Conservation (phyloP, 2,113 vertebrate species). For the Amazona guildingii region DNA sequence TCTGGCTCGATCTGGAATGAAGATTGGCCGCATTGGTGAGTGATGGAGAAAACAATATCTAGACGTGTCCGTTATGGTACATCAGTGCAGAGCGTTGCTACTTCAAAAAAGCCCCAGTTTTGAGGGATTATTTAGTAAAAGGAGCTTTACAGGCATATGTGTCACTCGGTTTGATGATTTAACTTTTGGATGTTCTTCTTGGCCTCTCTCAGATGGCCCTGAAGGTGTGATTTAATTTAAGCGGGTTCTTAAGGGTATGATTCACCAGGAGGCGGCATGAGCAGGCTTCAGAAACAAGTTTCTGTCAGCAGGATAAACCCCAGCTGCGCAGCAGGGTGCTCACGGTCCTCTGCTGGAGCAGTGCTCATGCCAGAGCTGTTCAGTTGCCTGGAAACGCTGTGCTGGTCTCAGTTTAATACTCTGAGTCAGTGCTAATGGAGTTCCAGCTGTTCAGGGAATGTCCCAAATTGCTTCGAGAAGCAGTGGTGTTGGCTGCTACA, state of each 20-base stretch:
- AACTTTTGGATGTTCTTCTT: not conserved
- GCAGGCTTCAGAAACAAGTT: not conserved
- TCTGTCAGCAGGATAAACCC: not conserved
- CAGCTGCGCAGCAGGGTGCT: not conserved
- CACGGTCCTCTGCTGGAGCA: not conserved
- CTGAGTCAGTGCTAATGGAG: not conserved
- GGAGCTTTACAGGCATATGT: not conserved
- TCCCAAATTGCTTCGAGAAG: not conserved
- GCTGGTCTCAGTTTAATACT: rapidly evolving
- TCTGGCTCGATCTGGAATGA: constrained; percentile 97
- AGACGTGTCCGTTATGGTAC: rapidly evolving
- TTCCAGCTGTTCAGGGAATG: not conserved
- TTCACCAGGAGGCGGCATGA: not conserved
- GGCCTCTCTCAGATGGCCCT: rapidly evolving
- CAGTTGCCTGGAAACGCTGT: not conserved
- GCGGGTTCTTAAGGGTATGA: rapidly evolving
- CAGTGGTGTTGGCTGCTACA: not conserved
- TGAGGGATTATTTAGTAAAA: not conserved
- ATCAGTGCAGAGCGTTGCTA: not conserved
- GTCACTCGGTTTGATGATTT: too few species aligned
- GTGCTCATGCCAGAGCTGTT: not conserved
- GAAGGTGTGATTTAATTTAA: not conserved
- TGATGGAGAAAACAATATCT: rapidly evolving
- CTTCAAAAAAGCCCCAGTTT: not conserved
- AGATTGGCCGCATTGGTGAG: constrained; percentile 96